A percentile compares a stretch with the other conserved stretches of the same genome.
Evolutionary conservation across 2,888 invertebrate genomes (phyloP).

Genomic region (Hemicrepidius hirtus): DNA sequence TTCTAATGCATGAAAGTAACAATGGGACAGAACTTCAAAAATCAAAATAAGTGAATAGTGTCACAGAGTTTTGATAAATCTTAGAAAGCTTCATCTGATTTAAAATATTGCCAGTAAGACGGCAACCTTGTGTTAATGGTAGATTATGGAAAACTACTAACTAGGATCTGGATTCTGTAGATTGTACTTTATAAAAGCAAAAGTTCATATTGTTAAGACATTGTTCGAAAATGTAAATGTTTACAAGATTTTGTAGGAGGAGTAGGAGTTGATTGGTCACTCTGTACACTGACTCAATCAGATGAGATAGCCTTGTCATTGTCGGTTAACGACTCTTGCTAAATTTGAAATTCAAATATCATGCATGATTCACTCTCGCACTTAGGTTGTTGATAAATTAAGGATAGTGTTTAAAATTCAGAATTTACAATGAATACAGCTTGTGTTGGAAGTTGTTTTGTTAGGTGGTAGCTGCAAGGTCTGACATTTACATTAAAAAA

Average conservation of each 20-base stretch:
- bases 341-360: slow-evolving; percentile 50
- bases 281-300: slow-evolving; percentile 28
- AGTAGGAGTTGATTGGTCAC: slow-evolving; percentile 35
- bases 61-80: too few species aligned
- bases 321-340: slow-evolving; percentile 51
- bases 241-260: slow-evolving; percentile 24
- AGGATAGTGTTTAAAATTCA: slow-evolving; percentile 25
- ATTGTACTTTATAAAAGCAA: slow-evolving; percentile 16
- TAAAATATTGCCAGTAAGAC: too few species aligned
- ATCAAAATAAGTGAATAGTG: too few species aligned
- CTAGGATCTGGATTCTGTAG: background rate
- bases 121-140: too few species aligned
- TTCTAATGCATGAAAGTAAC: too few species aligned
- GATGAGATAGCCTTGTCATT: slow-evolving; percentile 42
- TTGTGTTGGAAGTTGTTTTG: background rate
- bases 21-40: too few species aligned
- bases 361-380: slow-evolving; percentile 40
- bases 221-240: slow-evolving; percentile 6
- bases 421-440: slow-evolving; percentile 11
- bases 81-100: too few species aligned
- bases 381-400: slow-evolving; percentile 21
- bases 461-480: slow-evolving; percentile 7
- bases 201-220: background rate
- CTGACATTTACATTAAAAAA: slow-evolving; percentile 11
- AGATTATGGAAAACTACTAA: too few species aligned